Conservation (phyloP, 2,888 invertebrate species). For the Cheilosia impressa region DNA sequence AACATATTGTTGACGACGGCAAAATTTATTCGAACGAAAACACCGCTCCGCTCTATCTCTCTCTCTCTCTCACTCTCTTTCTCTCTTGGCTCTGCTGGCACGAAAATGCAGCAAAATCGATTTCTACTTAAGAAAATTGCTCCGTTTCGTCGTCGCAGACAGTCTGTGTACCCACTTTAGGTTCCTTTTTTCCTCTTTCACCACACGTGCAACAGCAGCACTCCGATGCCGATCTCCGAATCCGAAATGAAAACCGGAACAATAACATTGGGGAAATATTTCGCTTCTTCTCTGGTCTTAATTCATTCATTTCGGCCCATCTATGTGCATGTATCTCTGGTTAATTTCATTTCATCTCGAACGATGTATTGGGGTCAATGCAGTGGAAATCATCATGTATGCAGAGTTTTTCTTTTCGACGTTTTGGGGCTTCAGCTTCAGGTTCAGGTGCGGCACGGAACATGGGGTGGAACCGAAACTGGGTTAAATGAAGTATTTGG, state of each 20-base stretch:
- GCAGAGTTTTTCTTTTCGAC: slow-evolving; percentile 27
- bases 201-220: slow-evolving; percentile 25
- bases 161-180: slow-evolving; percentile 33
- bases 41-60: neutral
- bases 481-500: slow-evolving; percentile 54
- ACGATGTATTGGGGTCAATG: slow-evolving; percentile 69
- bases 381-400: slow-evolving; percentile 52
- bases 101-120: slow-evolving; percentile 71
- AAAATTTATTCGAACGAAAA: slow-evolving; percentile 58
- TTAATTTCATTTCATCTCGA: slow-evolving; percentile 64
- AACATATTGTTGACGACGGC: slow-evolving; percentile 70
- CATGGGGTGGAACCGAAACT: slow-evolving; percentile 31
- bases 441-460: slow-evolving; percentile 9
- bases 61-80: slow-evolving; percentile 28
- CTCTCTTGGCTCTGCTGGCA: neutral
- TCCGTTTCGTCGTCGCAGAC: slow-evolving; percentile 46
- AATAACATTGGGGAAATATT: slow-evolving; percentile 61
- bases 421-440: slow-evolving; percentile 24
- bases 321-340: slow-evolving; percentile 5
- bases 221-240: neutral
- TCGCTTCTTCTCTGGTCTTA: slow-evolving; percentile 24
- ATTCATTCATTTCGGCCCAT: slow-evolving; percentile 53
- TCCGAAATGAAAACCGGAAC: slow-evolving; percentile 68
- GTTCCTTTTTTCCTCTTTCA: neutral
- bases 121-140: slow-evolving; percentile 72